A percentile compares a stretch with the other conserved stretches of the same genome.
phyloP scores from a whole-genome alignment of 30 jellyfish, hydroid and myxozoan genomes.

The Phacellophora camtschatica region DNA sequence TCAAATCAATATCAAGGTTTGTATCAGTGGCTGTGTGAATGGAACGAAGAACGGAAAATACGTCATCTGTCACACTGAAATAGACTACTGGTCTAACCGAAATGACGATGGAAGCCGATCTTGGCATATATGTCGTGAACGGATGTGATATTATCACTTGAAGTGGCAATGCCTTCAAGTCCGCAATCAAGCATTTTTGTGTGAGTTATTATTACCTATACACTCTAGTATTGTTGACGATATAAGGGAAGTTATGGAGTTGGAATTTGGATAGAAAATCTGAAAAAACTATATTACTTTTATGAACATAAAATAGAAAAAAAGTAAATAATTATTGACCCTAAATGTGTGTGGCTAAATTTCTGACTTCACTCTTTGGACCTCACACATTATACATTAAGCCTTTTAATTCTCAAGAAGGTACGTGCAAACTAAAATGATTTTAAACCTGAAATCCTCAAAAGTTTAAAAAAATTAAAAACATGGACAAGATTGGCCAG shows the following conservation, averaged over 20 bases:
- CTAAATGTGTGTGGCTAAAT: too few species aligned
- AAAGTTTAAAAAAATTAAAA: too few species aligned
- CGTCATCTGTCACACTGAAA: background rate
- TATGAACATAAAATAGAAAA: background rate
- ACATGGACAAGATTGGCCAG: background rate
- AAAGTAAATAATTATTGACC: background rate
- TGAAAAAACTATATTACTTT: background rate
- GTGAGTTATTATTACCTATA: background rate
- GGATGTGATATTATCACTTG: background rate
- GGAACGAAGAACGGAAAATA: background rate
- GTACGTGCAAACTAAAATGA: too few species aligned
- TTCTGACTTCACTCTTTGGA: too few species aligned
- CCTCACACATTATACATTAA: too few species aligned
- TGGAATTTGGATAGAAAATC: background rate
- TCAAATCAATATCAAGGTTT: background rate
- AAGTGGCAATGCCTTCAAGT: background rate
- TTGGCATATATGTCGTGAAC: background rate
- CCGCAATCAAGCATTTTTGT: background rate
- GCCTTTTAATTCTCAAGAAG: too few species aligned
- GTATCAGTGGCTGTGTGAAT: background rate
- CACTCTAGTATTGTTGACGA: background rate
- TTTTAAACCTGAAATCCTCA: too few species aligned
- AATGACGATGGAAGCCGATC: background rate
- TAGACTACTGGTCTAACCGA: background rate
- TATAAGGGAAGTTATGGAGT: background rate